Percentiles rank a stretch among this genome's conserved stretches.
These are phyloP conservation scores for Bombus superbus DNA, from an alignment of 1,140 invertebrate genomes.

Conservation along the genomic window DNA sequence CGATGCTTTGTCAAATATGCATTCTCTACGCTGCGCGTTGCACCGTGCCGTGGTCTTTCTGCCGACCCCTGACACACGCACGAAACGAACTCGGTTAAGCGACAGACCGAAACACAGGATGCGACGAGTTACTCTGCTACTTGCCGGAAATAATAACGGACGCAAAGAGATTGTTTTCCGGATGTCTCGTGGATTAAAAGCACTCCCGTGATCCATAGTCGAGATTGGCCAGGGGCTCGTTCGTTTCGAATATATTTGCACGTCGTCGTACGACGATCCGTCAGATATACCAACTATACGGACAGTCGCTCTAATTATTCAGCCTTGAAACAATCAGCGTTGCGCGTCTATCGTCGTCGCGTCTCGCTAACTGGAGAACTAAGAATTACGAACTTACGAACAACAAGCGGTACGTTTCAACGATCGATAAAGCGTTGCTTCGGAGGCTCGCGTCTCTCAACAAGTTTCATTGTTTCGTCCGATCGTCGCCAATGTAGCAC, in stretches of 20 bases:
- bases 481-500: background rate
- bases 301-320: too few species aligned
- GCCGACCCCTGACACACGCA: background rate
- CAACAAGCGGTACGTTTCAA: background rate
- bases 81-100: slow-evolving; percentile 12
- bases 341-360: background rate
- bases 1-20: slow-evolving; percentile 49
- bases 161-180: background rate
- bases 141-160: background rate
- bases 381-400: background rate
- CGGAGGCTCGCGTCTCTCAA: background rate
- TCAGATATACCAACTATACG: background rate
- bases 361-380: background rate
- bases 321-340: background rate
- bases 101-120: slow-evolving; percentile 31
- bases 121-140: slow-evolving; percentile 15
- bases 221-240: background rate
- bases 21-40: slow-evolving; percentile 44
- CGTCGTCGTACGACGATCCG: background rate
- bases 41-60: slow-evolving; percentile 1
- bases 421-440: background rate
- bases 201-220: background rate
- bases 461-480: background rate
- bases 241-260: slow-evolving; percentile 5
- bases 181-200: background rate